Percentiles rank a stretch among this genome's conserved stretches.
phyloP scores from a whole-genome alignment of 64 coral and sea anemone species.

The Exaiptasia diaphana region DNA sequence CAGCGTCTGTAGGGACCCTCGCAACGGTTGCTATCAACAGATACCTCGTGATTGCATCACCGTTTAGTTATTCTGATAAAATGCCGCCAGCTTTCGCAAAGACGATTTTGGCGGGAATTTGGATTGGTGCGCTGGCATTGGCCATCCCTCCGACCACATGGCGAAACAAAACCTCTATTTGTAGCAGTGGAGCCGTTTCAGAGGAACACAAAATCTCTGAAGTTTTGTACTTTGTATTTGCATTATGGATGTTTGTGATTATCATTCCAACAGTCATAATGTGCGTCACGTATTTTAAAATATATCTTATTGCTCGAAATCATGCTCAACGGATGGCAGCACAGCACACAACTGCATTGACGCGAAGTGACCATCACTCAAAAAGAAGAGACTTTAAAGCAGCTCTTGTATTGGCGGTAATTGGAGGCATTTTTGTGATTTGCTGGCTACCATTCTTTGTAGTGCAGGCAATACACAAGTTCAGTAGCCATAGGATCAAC shows the following conservation, averaged over 20 bases:
- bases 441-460: conserved; percentile 97
- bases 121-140: conserved; percentile 61
- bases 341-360: conserved; percentile 2
- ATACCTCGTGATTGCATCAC: conserved; percentile 82
- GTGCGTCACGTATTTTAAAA: conserved; percentile 75
- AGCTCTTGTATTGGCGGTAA: conserved; percentile 74
- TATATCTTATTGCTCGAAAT: conserved; percentile 78
- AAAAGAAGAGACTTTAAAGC: conserved; percentile 78
- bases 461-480: conserved; percentile 91
- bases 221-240: conserved; percentile 85
- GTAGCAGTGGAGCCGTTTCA: conserved; percentile 76
- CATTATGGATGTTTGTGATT: conserved; percentile 90
- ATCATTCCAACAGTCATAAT: conserved; percentile 71
- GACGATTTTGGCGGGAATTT: conserved; percentile 73
- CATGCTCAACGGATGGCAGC: conserved; percentile 56
- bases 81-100: conserved; percentile 79
- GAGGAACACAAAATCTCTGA: conserved; percentile 75
- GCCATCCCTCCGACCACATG: conserved; percentile 81
- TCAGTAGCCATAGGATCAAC: conserved; percentile 56
- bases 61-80: conserved; percentile 77
- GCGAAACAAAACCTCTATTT: conserved; percentile 71
- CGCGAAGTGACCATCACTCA: conserved; percentile 20
- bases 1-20: conserved; percentile 81
- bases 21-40: conserved; percentile 84
- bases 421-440: conserved; percentile 88